These are phyloP conservation scores for Plebejus argus DNA, from an alignment of 2,888 invertebrate species.

Conservation along the genomic window DNA sequence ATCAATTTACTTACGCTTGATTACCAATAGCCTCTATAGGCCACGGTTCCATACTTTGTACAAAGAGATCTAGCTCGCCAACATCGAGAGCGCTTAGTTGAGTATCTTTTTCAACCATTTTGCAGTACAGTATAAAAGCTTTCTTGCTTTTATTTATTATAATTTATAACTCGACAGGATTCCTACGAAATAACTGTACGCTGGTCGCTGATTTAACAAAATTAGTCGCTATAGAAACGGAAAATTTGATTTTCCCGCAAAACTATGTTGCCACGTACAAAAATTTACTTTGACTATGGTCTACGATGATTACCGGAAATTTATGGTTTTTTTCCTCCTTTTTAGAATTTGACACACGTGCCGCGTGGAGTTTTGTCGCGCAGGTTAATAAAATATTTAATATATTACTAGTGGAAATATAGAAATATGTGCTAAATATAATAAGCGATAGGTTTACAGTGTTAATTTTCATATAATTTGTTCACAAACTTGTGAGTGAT, in stretches of 20 bases:
- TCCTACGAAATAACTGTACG: too few species aligned
- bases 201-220: neutral
- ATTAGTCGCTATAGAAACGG: slow-evolving; percentile 11
- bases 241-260: slow-evolving; percentile 5
- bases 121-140: slow-evolving; percentile 32
- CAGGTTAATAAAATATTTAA: slow-evolving; percentile 67
- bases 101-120: slow-evolving; percentile 76
- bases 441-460: slow-evolving; percentile 43
- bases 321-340: slow-evolving; percentile 67
- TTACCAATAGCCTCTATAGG: slow-evolving; percentile 85
- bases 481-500: neutral
- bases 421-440: slow-evolving; percentile 35
- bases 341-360: slow-evolving; percentile 79
- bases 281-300: slow-evolving; percentile 45
- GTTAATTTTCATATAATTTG: slow-evolving; percentile 48
- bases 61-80: slow-evolving; percentile 87
- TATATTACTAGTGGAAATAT: slow-evolving; percentile 49
- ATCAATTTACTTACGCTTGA: slow-evolving; percentile 57
- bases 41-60: slow-evolving; percentile 85
- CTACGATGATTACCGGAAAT: slow-evolving; percentile 71
- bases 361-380: slow-evolving; percentile 79
- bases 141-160: neutral
- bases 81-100: slow-evolving; percentile 80
- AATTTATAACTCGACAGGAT: too few species aligned
- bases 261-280: slow-evolving; percentile 52